Conservation (phyloP, 1,140 invertebrate species). For the Heliconius nattereri region DNA sequence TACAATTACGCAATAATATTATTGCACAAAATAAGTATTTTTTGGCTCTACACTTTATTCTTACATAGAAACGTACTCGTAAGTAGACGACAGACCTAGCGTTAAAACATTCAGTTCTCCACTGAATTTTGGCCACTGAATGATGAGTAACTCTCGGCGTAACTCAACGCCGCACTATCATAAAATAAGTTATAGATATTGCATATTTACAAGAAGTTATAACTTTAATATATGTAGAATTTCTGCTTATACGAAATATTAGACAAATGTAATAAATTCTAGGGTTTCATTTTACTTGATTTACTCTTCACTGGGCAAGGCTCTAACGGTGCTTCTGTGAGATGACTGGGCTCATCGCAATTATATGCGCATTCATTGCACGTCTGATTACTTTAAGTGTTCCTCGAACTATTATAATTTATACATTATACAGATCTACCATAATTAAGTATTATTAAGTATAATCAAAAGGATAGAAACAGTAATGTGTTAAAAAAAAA, state of each 20-base stretch:
- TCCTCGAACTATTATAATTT: neutral
- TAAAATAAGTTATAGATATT: neutral
- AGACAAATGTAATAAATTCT: neutral
- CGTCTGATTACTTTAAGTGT: slow-evolving; percentile 1
- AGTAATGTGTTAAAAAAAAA: neutral
- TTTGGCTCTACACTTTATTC: neutral
- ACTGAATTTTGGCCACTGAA: no score
- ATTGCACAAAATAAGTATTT: neutral
- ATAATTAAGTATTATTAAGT: neutral
- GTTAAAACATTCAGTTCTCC: no score
- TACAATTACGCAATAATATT: neutral
- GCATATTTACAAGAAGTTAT: neutral
- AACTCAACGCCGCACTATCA: no score
- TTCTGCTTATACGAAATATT: neutral
- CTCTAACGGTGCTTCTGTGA: neutral
- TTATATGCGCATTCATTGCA: slow-evolving; percentile 9
- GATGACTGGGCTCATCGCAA: neutral
- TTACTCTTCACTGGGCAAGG: slow-evolving; percentile 8
- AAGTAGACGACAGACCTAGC: no score
- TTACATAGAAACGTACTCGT: neutral
- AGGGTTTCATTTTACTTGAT: neutral
- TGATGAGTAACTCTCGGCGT: no score
- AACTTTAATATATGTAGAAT: neutral
- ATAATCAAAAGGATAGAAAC: neutral
- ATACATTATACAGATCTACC: neutral